A percentile compares a stretch with the other conserved stretches of the same genome.
phyloP scores from a whole-genome alignment of 2,797 vertebrate genomes.

The Urophycis tenuis region DNA sequence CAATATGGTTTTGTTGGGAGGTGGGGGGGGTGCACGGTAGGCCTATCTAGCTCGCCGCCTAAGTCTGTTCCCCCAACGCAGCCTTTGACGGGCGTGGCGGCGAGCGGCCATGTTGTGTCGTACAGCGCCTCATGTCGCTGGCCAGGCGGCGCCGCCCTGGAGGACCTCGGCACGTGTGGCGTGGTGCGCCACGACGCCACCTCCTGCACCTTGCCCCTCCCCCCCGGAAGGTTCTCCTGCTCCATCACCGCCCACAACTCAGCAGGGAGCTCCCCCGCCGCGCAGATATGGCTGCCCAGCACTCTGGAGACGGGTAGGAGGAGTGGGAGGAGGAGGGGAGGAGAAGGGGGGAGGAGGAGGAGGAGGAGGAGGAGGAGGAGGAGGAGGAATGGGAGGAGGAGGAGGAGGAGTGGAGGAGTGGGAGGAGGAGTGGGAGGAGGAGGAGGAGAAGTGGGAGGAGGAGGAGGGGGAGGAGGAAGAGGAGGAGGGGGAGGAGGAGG shows the following conservation, averaged over 20 bases:
- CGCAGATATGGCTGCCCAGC: slow-evolving; percentile 32
- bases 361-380: too few species aligned
- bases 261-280: slow-evolving; percentile 55
- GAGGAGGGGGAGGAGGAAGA: too few species aligned
- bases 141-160: background rate
- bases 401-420: too few species aligned
- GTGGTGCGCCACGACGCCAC: slow-evolving; percentile 21
- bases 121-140: slow-evolving; percentile 48
- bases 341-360: background rate
- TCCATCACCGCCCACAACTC: slow-evolving; percentile 55
- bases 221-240: slow-evolving; percentile 45
- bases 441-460: too few species aligned
- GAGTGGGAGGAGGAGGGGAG: too few species aligned
- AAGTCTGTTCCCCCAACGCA: too few species aligned
- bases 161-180: slow-evolving; percentile 37
- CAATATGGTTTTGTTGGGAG: too few species aligned
- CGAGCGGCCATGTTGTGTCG: slow-evolving; percentile 57
- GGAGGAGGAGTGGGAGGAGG: too few species aligned
- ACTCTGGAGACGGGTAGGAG: slow-evolving; percentile 49
- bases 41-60: too few species aligned
- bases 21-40: too few species aligned
- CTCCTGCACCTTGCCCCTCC: slow-evolving; percentile 53
- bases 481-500: too few species aligned
- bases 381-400: too few species aligned
- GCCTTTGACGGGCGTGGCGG: slow-evolving; percentile 52